A percentile compares a stretch with the other conserved stretches of the same genome.
Evolutionary conservation across 2,888 invertebrate genomes (phyloP).

Genomic region (Macrophya annulata): DNA sequence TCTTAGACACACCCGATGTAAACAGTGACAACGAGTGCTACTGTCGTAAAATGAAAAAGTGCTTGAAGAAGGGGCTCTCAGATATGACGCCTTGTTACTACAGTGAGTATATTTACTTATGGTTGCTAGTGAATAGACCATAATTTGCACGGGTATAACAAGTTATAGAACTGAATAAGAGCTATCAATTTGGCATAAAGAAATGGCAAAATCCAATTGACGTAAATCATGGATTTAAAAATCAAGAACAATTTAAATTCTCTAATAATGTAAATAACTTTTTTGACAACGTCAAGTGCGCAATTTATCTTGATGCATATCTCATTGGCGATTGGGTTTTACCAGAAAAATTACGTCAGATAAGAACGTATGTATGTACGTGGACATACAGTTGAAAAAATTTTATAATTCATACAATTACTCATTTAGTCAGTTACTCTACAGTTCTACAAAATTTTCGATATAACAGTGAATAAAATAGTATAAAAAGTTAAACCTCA

Average conservation of each 20-base stretch:
- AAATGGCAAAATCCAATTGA: not conserved
- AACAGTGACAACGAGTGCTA: slow-evolving; percentile 85
- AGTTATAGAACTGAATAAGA: not conserved
- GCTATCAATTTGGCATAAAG: not conserved
- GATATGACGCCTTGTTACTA: slow-evolving; percentile 88
- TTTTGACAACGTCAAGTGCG: slow-evolving; percentile 39
- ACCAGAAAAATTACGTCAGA: slow-evolving; percentile 46
- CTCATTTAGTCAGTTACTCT: not conserved
- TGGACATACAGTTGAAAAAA: not conserved
- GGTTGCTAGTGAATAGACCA: not conserved
- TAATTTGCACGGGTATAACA: not conserved
- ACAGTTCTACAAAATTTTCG: not conserved
- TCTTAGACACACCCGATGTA: slow-evolving; percentile 81
- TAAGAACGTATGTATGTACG: not conserved
- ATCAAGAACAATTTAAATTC: not conserved
- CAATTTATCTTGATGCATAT: slow-evolving; percentile 1
- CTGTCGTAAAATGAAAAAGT: slow-evolving; percentile 81
- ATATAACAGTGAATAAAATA: not conserved
- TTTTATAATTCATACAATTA: not conserved
- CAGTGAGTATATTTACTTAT: slow-evolving; percentile 80
- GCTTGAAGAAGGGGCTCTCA: slow-evolving; percentile 84
- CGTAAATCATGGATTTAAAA: not conserved
- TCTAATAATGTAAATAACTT: not conserved
- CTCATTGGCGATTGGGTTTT: slow-evolving; percentile 14
- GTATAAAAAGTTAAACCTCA: not conserved